Conservation (phyloP, 2,797 vertebrate genomes). For the Danio jaintianensis region DNA sequence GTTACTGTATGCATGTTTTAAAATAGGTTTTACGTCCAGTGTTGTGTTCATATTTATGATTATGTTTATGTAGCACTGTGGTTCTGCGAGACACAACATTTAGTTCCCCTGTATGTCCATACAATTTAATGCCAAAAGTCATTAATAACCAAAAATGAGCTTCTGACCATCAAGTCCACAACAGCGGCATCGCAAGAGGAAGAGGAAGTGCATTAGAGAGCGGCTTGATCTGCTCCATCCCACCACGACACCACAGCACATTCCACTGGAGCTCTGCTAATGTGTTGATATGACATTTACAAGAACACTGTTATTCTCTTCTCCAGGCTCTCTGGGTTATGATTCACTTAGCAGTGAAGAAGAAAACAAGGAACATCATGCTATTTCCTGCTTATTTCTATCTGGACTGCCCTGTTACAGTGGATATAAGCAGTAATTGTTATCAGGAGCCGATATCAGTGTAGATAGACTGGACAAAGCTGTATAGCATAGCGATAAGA, state of each 20-base stretch:
- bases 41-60: no score
- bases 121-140: constrained; percentile 52
- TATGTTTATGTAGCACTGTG: no score
- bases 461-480: constrained; percentile 40
- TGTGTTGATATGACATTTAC: constrained; percentile 34
- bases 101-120: no score
- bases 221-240: constrained; percentile 39
- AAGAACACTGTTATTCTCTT: constrained; percentile 23
- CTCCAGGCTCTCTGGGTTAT: constrained; percentile 3
- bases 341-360: constrained; percentile 4
- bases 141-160: constrained; percentile 65
- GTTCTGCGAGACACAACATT: no score
- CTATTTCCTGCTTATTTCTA: constrained; percentile 10
- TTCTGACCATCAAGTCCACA: constrained; percentile 52
- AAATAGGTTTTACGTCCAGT: no score
- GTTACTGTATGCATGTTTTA: no score
- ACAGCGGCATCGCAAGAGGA: constrained; percentile 49
- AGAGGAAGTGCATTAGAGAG: constrained; percentile 36
- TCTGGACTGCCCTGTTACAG: constrained; percentile 33
- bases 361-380: constrained; percentile 5
- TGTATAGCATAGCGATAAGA: constrained; percentile 1
- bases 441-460: constrained; percentile 54
- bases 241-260: neutral
- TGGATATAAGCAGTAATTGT: constrained; percentile 49
- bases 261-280: constrained; percentile 25